phyloP scores from a whole-genome alignment of 1,140 invertebrate species.

The Charaxes varanes region DNA sequence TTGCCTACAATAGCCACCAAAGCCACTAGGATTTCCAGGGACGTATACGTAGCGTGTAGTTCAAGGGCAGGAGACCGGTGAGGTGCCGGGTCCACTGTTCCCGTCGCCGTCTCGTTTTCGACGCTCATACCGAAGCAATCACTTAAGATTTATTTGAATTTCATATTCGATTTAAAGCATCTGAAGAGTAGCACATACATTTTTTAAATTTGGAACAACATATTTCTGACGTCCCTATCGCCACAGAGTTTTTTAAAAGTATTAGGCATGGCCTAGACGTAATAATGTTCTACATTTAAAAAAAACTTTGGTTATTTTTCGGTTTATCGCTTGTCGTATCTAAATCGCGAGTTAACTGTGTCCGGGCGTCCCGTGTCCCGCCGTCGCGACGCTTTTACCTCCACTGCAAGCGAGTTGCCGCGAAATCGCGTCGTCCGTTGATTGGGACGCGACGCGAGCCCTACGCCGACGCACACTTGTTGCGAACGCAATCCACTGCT shows the following conservation, averaged over 20 bases:
- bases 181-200: slow-evolving; percentile 5
- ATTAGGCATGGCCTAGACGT: too few relatives aligned
- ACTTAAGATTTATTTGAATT: slow-evolving; percentile 3
- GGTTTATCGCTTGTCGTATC: slow-evolving; percentile 4
- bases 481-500: slow-evolving; percentile 33
- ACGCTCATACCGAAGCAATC: slow-evolving; percentile 27
- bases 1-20: slow-evolving; percentile 88
- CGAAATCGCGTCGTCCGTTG: slow-evolving; percentile 38
- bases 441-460: slow-evolving; percentile 42
- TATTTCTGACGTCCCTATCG: neutral
- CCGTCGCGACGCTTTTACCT: slow-evolving; percentile 47
- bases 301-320: slow-evolving; percentile 1
- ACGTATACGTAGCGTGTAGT: slow-evolving; percentile 81
- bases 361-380: slow-evolving; percentile 42
- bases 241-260: neutral
- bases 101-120: slow-evolving; percentile 30
- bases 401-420: slow-evolving; percentile 57
- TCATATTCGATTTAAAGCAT: neutral
- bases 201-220: slow-evolving; percentile 10
- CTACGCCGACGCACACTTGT: slow-evolving; percentile 58
- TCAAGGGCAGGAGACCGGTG: slow-evolving; percentile 59
- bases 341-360: slow-evolving; percentile 23
- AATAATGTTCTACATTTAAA: too few relatives aligned
- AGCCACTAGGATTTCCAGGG: slow-evolving; percentile 87
- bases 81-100: slow-evolving; percentile 38